Evolutionary conservation across 2,797 vertebrate genomes (phyloP).

Genomic region (Sebastes umbrosus): DNA sequence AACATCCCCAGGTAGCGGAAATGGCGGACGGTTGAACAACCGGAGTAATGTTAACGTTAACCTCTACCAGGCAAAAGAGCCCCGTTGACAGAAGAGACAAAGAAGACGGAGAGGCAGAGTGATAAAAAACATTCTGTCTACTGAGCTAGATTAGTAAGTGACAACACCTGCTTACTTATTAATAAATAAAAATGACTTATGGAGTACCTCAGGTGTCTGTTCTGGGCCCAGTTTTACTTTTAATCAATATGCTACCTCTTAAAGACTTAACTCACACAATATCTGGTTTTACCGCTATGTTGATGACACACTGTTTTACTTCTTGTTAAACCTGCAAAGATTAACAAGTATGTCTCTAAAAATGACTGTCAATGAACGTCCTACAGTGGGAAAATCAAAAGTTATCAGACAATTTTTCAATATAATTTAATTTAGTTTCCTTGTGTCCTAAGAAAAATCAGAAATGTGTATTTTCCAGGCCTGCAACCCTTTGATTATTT

Average conservation of each 20-base stretch:
- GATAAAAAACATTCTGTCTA: accelerated
- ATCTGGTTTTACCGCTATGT: background rate
- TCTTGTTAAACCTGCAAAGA: background rate
- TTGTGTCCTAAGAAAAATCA: background rate
- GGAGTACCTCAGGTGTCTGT: background rate
- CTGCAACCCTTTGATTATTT: conserved; percentile 1
- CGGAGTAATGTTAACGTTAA: no score
- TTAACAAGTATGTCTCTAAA: background rate
- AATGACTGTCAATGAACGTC: background rate
- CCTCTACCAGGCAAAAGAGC: no score
- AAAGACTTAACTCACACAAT: background rate
- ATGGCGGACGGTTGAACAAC: no score
- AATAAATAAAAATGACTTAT: background rate
- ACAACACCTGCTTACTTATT: no score
- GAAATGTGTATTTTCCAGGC: background rate
- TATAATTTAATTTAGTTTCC: no score
- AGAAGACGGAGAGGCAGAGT: no score
- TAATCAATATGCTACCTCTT: background rate
- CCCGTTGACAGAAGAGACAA: no score
- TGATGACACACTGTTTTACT: background rate
- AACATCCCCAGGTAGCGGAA: no score
- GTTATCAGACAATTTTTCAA: background rate
- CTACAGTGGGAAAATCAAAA: background rate
- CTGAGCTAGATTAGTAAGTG: no score
- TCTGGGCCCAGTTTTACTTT: background rate